Percentiles rank a stretch among this genome's conserved stretches.
Evolutionary conservation across 2,888 invertebrate species (phyloP).

Genomic region (Athalia rosae): DNA sequence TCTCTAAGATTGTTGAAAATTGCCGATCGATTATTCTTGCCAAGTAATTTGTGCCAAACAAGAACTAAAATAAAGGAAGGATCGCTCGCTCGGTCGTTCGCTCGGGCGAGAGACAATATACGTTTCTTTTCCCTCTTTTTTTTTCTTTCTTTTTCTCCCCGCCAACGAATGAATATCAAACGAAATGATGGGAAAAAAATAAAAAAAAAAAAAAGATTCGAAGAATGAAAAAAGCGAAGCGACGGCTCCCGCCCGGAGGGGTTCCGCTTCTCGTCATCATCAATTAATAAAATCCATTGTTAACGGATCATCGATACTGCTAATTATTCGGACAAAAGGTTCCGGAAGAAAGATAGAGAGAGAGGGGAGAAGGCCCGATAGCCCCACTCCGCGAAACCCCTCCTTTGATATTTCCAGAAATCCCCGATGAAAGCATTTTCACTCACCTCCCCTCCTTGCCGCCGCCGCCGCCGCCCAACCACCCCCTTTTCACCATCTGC

Average conservation of each 20-base stretch:
- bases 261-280: conserved; percentile 1
- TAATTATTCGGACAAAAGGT: conserved; percentile 43
- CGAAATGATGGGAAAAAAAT: neutral
- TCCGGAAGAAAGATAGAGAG: conserved; percentile 2
- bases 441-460: neutral
- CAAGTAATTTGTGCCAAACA: neutral
- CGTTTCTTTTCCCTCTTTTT: neutral
- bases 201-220: no score
- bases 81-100: no score
- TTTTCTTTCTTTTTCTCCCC: neutral
- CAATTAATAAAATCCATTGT: conserved; percentile 45
- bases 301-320: conserved; percentile 34
- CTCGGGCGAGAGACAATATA: neutral
- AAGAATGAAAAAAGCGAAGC: neutral
- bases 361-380: neutral
- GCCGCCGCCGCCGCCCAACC: neutral
- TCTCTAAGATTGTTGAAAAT: neutral
- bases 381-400: neutral
- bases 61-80: neutral
- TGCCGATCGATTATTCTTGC: neutral
- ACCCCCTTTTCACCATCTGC: neutral
- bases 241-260: neutral
- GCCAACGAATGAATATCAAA: neutral
- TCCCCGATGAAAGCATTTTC: conserved; percentile 8
- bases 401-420: conserved; percentile 39